Conservation (phyloP, 1,140 invertebrate species). For the Hesperophylax magnus region DNA sequence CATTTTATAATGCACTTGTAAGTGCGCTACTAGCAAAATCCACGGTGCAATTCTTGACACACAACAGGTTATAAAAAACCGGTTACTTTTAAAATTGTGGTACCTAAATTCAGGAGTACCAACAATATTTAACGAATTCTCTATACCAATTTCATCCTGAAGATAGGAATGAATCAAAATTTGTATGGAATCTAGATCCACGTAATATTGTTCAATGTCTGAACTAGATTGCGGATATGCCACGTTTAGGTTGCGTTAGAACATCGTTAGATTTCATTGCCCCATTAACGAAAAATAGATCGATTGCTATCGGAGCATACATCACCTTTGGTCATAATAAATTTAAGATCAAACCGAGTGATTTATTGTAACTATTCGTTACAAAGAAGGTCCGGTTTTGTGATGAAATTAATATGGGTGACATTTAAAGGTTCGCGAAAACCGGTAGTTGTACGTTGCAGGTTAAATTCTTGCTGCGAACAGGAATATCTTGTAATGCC, state of each 20-base stretch:
- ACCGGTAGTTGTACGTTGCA: neutral
- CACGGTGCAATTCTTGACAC: no score
- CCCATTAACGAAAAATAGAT: conserved; percentile 5
- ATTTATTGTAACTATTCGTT: neutral
- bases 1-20: no score
- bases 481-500: no score
- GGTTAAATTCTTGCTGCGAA: no score
- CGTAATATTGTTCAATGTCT: conserved; percentile 3
- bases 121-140: no score
- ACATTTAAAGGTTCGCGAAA: conserved; percentile 18
- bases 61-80: no score
- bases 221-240: neutral
- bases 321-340: conserved; percentile 7
- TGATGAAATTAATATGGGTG: conserved; percentile 15
- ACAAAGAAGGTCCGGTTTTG: conserved; percentile 15
- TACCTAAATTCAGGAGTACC: no score
- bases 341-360: conserved; percentile 9
- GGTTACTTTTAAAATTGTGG: no score
- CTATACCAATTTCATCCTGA: no score
- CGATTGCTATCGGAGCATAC: neutral
- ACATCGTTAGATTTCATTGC: neutral
- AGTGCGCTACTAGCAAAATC: no score
- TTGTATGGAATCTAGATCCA: neutral
- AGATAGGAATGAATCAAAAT: no score
- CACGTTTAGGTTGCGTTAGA: neutral